Conservation (phyloP, 2,888 invertebrate genomes). For the Emesis russula region DNA sequence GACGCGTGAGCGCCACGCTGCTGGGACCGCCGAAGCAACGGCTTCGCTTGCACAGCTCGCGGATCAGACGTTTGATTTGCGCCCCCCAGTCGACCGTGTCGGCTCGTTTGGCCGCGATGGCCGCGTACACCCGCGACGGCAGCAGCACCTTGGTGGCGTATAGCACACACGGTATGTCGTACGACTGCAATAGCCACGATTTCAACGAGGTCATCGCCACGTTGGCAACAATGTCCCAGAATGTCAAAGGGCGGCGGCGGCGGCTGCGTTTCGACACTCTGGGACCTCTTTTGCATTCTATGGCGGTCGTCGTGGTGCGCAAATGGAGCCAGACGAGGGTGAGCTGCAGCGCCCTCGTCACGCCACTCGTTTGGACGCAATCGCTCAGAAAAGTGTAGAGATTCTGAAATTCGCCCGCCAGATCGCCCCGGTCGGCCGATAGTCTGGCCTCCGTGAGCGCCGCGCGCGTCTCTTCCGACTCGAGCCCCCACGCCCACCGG, state of each 20-base stretch:
- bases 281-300: conserved; percentile 4
- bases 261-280: not conserved
- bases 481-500: conserved; percentile 1
- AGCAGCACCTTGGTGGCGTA: not conserved
- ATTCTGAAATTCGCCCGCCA: too few relatives aligned
- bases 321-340: conserved; percentile 28
- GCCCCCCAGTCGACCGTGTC: not conserved
- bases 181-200: conserved; percentile 18
- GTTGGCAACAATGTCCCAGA: conserved; percentile 30
- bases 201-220: conserved; percentile 20
- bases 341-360: conserved; percentile 30
- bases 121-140: too few relatives aligned
- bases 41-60: conserved; percentile 19
- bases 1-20: conserved; percentile 22
- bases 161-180: conserved; percentile 14
- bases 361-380: conserved; percentile 25
- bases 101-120: too few relatives aligned
- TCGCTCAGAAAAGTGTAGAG: too few relatives aligned
- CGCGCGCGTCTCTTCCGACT: not conserved
- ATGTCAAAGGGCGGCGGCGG: not conserved
- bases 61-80: conserved; percentile 21
- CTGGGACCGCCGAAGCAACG: conserved; percentile 32
- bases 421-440: not conserved
- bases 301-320: conserved; percentile 27
- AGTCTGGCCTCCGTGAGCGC: not conserved